These are phyloP conservation scores for Macrophya alboannulata DNA, from an alignment of 2,888 invertebrate species.

Conservation along the genomic window DNA sequence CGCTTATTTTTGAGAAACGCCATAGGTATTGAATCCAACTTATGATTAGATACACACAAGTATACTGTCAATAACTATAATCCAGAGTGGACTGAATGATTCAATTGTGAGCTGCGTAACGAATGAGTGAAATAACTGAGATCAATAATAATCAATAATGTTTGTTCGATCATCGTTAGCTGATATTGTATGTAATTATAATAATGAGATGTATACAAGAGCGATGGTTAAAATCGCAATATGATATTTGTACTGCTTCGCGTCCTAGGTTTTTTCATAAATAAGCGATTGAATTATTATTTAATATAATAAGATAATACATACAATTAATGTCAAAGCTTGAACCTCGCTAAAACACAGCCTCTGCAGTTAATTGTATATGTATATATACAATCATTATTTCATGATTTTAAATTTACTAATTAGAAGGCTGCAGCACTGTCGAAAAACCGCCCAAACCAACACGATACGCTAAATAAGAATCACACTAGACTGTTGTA, in stretches of 20 bases:
- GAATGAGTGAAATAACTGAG: constrained; percentile 29
- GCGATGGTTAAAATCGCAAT: not conserved
- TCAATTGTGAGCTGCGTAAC: not conserved
- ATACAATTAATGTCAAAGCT: constrained; percentile 68
- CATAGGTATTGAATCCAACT: constrained; percentile 44
- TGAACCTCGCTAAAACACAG: constrained; percentile 72
- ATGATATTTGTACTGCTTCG: constrained; percentile 39
- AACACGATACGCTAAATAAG: constrained; percentile 59
- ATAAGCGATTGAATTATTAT: constrained; percentile 70
- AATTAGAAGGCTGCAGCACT: constrained; percentile 67
- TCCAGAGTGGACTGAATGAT: not conserved
- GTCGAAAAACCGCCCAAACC: constrained; percentile 67
- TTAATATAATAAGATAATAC: constrained; percentile 66
- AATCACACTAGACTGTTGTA: constrained; percentile 51
- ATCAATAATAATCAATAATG: constrained; percentile 6
- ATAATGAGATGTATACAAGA: not conserved
- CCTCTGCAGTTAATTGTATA: constrained; percentile 70
- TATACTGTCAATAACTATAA: constrained; percentile 34
- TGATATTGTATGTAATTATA: constrained; percentile 31
- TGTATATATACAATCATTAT: constrained; percentile 62
- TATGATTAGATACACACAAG: constrained; percentile 37
- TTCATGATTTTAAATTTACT: constrained; percentile 29
- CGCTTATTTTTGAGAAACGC: constrained; percentile 52
- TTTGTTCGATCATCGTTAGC: constrained; percentile 27
- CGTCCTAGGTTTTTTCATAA: constrained; percentile 67